Conservation (phyloP, 2,113 vertebrate genomes). For the Nettapus auritus region DNA sequence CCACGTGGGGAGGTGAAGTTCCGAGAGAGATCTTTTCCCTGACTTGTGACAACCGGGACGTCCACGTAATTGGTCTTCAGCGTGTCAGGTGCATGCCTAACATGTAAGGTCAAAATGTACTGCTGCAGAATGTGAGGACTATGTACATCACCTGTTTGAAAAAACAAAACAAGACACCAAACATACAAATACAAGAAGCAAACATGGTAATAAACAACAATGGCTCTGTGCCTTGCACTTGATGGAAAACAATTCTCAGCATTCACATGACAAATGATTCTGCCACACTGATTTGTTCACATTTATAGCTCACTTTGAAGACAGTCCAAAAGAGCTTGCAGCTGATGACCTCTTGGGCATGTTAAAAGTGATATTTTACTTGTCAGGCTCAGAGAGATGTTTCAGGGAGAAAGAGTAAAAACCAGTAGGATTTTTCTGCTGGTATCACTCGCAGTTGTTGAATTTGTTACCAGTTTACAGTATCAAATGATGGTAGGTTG, state of each 20-base stretch:
- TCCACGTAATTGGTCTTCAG: not conserved
- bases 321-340: not conserved
- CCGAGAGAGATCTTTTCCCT: not conserved
- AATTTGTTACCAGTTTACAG: not conserved
- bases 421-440: not conserved
- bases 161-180: not conserved
- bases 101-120: not conserved
- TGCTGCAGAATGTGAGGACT: not conserved
- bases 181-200: not conserved
- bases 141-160: not conserved
- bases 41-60: not conserved
- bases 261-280: not conserved
- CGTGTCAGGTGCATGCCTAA: not conserved
- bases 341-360: not conserved
- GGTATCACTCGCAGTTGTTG: not conserved
- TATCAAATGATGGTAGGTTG: not conserved
- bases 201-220: not conserved
- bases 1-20: not conserved
- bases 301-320: not conserved
- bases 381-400: not conserved
- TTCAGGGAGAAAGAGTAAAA: not conserved
- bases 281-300: not conserved
- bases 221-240: not conserved
- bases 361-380: not conserved
- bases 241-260: not conserved